phyloP scores from a whole-genome alignment of 2,888 invertebrate genomes.

The Salticus scenicus region DNA sequence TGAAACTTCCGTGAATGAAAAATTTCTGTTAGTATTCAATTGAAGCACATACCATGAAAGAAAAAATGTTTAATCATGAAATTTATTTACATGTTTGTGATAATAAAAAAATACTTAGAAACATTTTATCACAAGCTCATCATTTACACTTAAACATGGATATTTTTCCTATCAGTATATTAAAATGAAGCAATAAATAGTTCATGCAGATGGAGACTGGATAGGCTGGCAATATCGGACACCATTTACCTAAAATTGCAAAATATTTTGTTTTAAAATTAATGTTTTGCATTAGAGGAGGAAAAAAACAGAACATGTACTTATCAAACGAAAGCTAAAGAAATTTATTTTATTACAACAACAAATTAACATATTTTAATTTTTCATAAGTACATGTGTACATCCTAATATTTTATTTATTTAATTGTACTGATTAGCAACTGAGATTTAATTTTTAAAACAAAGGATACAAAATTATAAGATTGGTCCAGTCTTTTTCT shows the following conservation, averaged over 20 bases:
- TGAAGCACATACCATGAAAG: too few species aligned
- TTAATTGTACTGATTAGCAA: too few species aligned
- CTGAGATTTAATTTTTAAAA: too few species aligned
- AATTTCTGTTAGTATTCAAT: too few species aligned
- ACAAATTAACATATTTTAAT: background rate
- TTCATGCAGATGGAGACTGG: constrained; percentile 21
- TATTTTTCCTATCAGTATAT: background rate
- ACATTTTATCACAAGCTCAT: background rate
- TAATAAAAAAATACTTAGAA: background rate
- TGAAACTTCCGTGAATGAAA: too few species aligned
- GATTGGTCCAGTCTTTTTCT: too few species aligned
- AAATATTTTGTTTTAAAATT: too few species aligned
- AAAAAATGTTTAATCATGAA: background rate
- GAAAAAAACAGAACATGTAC: background rate
- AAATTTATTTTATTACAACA: background rate
- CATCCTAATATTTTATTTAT: too few species aligned
- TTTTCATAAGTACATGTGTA: background rate
- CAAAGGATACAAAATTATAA: too few species aligned
- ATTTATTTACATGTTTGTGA: background rate
- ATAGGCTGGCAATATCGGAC: constrained; percentile 53
- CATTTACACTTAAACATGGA: background rate
- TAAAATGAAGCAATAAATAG: background rate
- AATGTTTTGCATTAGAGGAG: too few species aligned
- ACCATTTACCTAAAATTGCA: constrained; percentile 66
- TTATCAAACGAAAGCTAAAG: background rate